These are phyloP conservation scores for Trachythela sp. DNA, from an alignment of 64 coral and sea anemone species.

Conservation along the genomic window DNA sequence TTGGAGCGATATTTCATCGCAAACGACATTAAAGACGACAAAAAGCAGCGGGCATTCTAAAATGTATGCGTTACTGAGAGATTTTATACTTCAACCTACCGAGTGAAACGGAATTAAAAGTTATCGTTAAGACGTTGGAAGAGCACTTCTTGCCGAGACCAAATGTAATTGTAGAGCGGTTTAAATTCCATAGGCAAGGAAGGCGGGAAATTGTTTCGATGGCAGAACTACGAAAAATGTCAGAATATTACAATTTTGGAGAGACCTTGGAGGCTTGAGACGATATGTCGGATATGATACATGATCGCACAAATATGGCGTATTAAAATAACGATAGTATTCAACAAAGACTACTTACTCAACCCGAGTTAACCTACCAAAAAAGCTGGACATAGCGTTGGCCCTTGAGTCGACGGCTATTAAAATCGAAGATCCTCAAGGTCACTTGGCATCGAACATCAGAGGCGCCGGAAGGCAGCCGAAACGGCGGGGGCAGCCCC, in stretches of 20 bases:
- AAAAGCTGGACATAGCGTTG: constrained; percentile 11
- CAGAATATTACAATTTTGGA: constrained; percentile 32
- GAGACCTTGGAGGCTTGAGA: background rate
- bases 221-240: no score
- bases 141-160: constrained; percentile 45
- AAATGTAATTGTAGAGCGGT: background rate
- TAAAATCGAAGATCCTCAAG: background rate
- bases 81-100: constrained; percentile 57
- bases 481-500: no score
- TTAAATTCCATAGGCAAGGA: no score
- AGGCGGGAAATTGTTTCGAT: no score
- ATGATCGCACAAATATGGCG: constrained; percentile 4
- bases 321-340: constrained; percentile 25
- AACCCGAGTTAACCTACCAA: background rate
- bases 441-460: background rate
- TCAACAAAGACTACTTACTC: constrained; percentile 1
- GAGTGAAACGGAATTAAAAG: constrained; percentile 36
- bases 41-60: constrained; percentile 17
- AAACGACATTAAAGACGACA: constrained; percentile 21
- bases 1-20: constrained; percentile 5
- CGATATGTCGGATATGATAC: constrained; percentile 40
- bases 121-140: background rate
- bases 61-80: constrained; percentile 44
- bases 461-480: no score
- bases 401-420: background rate